Evolutionary conservation across 2,888 invertebrate species (phyloP).

Genomic region (Tineola bisselliella): DNA sequence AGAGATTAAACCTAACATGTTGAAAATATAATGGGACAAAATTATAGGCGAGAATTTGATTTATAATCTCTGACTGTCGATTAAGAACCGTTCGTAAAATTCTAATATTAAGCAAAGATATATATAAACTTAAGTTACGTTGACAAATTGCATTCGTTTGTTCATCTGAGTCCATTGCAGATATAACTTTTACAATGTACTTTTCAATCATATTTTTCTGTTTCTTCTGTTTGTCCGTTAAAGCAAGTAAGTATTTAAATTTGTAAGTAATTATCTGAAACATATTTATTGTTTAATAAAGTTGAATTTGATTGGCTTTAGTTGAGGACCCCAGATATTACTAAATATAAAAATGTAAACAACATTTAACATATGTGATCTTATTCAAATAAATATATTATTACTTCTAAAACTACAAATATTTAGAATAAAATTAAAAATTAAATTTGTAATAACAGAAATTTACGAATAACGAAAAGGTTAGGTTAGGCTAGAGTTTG

Average conservation of each 20-base stretch:
- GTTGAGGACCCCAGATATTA: too few species aligned
- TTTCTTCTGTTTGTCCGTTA: neutral
- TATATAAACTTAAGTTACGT: neutral
- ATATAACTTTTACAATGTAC: neutral
- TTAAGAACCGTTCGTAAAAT: conserved; percentile 37
- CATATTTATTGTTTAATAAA: neutral
- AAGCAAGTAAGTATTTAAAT: neutral
- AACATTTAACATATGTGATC: too few species aligned
- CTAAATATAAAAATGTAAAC: too few species aligned
- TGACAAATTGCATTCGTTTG: neutral
- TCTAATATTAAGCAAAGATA: neutral
- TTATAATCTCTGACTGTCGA: conserved; percentile 26
- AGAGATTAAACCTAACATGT: neutral
- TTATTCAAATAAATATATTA: too few species aligned
- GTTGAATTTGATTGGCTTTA: too few species aligned
- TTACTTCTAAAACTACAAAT: too few species aligned
- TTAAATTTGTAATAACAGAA: too few species aligned
- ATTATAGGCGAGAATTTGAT: conserved; percentile 4
- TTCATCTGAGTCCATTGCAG: neutral
- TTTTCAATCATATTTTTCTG: neutral
- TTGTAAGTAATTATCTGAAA: neutral
- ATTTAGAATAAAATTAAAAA: too few species aligned
- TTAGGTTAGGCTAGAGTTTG: too few species aligned
- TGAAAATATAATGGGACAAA: neutral
- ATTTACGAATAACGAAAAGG: too few species aligned